phyloP scores from a whole-genome alignment of 2,113 vertebrate genomes.

The Labrus mixtus region DNA sequence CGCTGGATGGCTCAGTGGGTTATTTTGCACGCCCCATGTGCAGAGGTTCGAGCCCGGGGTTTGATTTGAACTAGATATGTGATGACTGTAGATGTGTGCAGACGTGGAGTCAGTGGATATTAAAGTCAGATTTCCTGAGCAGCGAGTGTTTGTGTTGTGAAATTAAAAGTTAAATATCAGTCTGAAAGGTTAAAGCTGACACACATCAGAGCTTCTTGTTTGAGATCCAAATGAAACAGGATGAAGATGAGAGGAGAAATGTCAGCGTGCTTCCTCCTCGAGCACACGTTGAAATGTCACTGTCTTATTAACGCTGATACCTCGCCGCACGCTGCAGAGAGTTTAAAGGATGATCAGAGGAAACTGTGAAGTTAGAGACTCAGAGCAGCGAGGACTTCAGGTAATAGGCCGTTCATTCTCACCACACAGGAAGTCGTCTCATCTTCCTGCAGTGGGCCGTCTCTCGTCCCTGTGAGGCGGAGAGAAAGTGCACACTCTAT shows the following conservation, averaged over 20 bases:
- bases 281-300: conserved; percentile 70
- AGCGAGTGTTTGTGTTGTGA: not conserved
- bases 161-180: conserved; percentile 37
- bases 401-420: conserved; percentile 46
- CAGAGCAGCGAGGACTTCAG: conserved; percentile 12
- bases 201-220: conserved; percentile 27
- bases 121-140: not conserved
- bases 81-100: no score
- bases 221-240: conserved; percentile 37
- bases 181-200: conserved; percentile 47
- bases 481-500: conserved; percentile 19
- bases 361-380: not conserved
- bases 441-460: conserved; percentile 54
- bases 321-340: no score
- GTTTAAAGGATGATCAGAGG: not conserved
- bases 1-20: no score
- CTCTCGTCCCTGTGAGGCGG: not conserved
- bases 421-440: conserved; percentile 73
- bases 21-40: no score
- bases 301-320: conserved; percentile 13
- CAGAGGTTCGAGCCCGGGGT: no score
- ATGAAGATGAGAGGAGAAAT: conserved; percentile 60
- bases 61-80: no score
- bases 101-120: no score
- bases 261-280: conserved; percentile 61